Evolutionary conservation across 92 coral and sea anemone genomes (phyloP), one percentile per base, ranked within the genome.

Genomic region (Epizoanthus rinbou): DNA sequence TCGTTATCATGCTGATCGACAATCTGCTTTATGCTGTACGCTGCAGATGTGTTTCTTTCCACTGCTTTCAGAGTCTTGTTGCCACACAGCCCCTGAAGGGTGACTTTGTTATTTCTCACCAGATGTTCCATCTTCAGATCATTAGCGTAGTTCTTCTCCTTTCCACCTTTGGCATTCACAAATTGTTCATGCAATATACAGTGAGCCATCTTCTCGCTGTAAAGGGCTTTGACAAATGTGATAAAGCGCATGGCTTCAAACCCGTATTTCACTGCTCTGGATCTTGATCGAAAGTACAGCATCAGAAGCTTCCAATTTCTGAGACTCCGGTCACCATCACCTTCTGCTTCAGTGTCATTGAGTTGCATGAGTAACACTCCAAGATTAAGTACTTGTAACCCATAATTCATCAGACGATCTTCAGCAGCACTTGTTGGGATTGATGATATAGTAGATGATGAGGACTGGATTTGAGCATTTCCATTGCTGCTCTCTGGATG

Each of bases 301-400:
- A 92, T 79, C 35, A 92, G 83, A 35, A 90, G 8, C 65, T 88
- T 91, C 94, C 94, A 91, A 67, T 91, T 89, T n/a, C 79, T 50
- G 16, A 86, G 25, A 54, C 89, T 85, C 43, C 85, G 37, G 16
- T 89, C 80, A 35, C 89, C 89, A 89, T 89, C 95, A 13, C 91
- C 92, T 67, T 91, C 92, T 5, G 24, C 59, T 41, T 91, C 95
- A 8, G 89, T 91, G 35, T 91, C 92, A 54, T 91, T 89, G 25
- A 91, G 65, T 65, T 91, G 90, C 89, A 89, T 79, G n/a, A 89
- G 83, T 47, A 89, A 35, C 52, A 91, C 69, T 53, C 92, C 92
- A 22, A 86, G 68, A 52, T 91, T 90, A 9, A 91, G 18, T 1
- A 84, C 53, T 76, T 89, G 92, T 16, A 76, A 41, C 3, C 86